A percentile compares a stretch with the other conserved stretches of the same genome.
Conservation (phyloP, 2,888 invertebrate species). For the Meghimatium bilineatum region DNA sequence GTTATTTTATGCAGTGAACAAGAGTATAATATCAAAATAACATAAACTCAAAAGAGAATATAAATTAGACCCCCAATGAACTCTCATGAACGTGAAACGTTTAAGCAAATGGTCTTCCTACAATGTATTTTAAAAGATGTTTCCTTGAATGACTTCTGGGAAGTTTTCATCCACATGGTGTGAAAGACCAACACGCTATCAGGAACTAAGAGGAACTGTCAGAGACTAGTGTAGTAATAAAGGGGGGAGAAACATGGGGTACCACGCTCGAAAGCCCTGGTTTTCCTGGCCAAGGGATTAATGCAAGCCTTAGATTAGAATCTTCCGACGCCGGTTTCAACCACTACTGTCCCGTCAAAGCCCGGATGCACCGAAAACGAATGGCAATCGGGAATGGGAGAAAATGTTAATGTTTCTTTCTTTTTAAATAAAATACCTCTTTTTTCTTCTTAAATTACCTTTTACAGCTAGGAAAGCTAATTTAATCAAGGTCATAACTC, state of each 20-base stretch:
- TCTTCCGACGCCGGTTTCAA: conserved; percentile 26
- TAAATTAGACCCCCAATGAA: background rate
- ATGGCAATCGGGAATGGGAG: background rate
- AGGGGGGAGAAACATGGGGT: background rate
- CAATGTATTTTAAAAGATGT: background rate
- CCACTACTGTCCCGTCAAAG: background rate
- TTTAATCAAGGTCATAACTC: no score
- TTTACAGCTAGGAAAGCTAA: no score
- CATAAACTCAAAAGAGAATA: background rate
- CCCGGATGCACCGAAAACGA: conserved; percentile 3
- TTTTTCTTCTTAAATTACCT: background rate
- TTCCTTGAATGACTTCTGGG: conserved; percentile 4
- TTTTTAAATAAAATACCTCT: background rate
- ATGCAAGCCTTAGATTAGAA: conserved; percentile 28
- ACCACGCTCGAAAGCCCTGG: background rate
- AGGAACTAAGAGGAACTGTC: background rate
- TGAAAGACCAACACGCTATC: conserved; percentile 26
- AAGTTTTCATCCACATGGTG: background rate
- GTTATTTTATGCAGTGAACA: no score
- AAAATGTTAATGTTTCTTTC: no score
- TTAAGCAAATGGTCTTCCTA: background rate
- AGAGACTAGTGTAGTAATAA: background rate
- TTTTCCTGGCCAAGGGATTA: conserved; percentile 11
- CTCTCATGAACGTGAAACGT: background rate
- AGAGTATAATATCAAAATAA: background rate